Evolutionary conservation across 2,113 vertebrate genomes (phyloP).

Genomic region (Deroptyus accipitrinus): DNA sequence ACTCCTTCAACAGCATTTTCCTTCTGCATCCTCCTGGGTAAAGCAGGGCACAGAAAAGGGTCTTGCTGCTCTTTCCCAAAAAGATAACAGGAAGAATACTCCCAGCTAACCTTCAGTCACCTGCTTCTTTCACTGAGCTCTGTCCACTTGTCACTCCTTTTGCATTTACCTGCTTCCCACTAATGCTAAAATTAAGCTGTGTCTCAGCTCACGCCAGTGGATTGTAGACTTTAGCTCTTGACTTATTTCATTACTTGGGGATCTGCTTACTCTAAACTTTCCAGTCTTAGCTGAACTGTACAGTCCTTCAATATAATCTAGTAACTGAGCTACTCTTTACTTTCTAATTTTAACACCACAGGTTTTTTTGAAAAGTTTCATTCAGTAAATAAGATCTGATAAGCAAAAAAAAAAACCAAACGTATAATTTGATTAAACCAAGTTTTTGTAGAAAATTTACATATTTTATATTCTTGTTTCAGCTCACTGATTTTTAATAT

Average conservation of each 20-base stretch:
- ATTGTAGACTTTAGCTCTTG: background rate
- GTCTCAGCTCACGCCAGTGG: background rate
- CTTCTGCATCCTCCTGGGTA: background rate
- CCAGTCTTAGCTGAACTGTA: background rate
- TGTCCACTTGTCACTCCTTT: background rate
- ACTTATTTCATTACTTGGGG: background rate
- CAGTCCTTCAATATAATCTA: background rate
- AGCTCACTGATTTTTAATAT: slow-evolving; percentile 44
- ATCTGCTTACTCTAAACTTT: background rate
- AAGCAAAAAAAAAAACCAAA: background rate
- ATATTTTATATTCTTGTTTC: slow-evolving; percentile 58
- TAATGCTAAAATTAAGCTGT: background rate
- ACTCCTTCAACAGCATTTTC: background rate
- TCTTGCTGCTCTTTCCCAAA: background rate
- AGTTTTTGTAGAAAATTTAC: background rate
- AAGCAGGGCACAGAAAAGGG: background rate
- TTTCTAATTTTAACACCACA: slow-evolving; percentile 17
- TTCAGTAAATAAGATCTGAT: background rate
- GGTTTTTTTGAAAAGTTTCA: background rate
- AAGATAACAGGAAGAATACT: background rate
- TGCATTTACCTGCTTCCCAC: background rate
- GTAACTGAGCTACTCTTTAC: background rate
- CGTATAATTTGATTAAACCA: background rate
- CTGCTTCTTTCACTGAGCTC: background rate
- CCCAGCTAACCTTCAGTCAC: background rate